Conservation (phyloP, 1,140 invertebrate species). For the Harpegnathos saltator region DNA sequence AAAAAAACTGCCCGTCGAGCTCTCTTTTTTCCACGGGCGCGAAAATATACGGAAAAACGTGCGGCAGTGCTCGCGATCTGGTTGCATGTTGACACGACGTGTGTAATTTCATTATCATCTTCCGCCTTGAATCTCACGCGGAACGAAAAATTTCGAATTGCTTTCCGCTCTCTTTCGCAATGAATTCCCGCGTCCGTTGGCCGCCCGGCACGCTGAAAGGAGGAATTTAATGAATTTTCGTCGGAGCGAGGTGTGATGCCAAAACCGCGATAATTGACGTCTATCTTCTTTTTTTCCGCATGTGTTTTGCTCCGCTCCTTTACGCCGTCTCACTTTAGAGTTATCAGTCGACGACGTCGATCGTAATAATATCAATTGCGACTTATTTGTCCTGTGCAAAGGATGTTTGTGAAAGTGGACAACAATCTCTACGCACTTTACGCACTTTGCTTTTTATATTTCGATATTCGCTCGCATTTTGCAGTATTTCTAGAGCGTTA, state of each 20-base stretch:
- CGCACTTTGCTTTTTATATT: too few species aligned
- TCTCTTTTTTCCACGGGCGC: conserved; percentile 26
- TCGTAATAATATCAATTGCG: not conserved
- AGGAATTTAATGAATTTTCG: conserved; percentile 47
- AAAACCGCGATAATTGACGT: conserved; percentile 23
- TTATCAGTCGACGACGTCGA: not conserved
- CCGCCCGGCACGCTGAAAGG: conserved; percentile 1
- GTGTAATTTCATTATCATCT: conserved; percentile 57
- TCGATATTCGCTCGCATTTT: too few species aligned
- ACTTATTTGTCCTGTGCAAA: not conserved
- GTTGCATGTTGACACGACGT: conserved; percentile 54
- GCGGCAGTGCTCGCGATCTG: conserved; percentile 18
- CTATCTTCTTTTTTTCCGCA: not conserved
- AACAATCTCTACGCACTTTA: too few species aligned
- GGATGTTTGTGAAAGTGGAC: too few species aligned
- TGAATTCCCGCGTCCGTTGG: conserved; percentile 12
- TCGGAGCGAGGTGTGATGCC: not conserved
- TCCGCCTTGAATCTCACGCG: conserved; percentile 48
- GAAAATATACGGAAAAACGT: conserved; percentile 55
- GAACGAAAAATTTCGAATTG: conserved; percentile 43
- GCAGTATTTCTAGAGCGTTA: too few species aligned
- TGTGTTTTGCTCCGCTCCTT: not conserved
- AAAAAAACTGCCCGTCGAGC: conserved; percentile 21
- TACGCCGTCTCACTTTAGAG: not conserved
- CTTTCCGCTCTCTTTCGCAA: conserved; percentile 39